These are phyloP conservation scores for Parazoanthus swiftii DNA, from an alignment of 92 coral and sea anemone species.

Conservation along the genomic window DNA sequence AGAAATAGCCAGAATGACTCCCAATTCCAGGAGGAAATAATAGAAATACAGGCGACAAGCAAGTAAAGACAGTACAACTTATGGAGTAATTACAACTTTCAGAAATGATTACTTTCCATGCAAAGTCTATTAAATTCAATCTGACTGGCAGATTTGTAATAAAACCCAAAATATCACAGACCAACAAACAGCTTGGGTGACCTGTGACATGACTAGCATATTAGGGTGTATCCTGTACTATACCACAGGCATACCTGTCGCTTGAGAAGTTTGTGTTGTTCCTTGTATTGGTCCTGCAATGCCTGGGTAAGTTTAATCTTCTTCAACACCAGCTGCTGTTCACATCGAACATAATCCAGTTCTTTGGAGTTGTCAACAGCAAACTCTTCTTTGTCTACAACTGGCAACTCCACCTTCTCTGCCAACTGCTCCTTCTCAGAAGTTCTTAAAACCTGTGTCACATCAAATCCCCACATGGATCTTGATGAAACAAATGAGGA, in stretches of 20 bases:
- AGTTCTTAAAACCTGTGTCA: background rate
- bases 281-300: constrained; percentile 75
- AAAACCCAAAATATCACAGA: too few relatives aligned
- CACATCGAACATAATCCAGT: constrained; percentile 56
- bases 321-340: constrained; percentile 62
- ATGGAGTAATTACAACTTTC: too few relatives aligned
- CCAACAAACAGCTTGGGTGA: too few relatives aligned
- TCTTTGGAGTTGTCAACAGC: constrained; percentile 35
- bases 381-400: constrained; percentile 9
- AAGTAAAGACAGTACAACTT: too few relatives aligned
- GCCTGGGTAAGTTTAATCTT: constrained; percentile 67
- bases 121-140: too few relatives aligned
- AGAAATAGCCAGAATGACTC: too few relatives aligned
- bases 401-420: constrained; percentile 5
- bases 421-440: background rate
- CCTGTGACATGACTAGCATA: too few relatives aligned
- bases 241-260: constrained; percentile 52
- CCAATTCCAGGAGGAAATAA: too few relatives aligned
- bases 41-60: too few relatives aligned
- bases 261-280: constrained; percentile 71
- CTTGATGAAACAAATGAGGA: constrained; percentile 75
- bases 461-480: constrained; percentile 42
- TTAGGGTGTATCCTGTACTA: background rate
- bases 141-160: too few relatives aligned
- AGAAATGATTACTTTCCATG: too few relatives aligned